Evolutionary conservation across 2,888 invertebrate genomes (phyloP), one percentile per base, ranked within the genome.

Genomic region (Agriotes lineatus): DNA sequence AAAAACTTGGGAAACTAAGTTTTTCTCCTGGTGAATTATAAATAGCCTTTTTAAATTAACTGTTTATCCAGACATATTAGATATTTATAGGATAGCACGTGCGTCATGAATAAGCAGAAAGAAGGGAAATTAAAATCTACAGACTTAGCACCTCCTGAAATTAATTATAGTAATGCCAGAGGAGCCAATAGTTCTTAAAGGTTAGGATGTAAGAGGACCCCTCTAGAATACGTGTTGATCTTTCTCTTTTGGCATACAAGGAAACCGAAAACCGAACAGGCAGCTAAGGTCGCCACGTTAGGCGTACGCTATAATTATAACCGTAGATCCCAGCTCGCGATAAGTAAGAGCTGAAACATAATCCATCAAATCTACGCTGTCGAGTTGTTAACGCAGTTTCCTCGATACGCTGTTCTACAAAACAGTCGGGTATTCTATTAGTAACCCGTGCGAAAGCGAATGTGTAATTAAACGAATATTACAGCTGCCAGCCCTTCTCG

Each of bases 291-390:
- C 48, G 22, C 19, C 48, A 12, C 39, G 25, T 14, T 14, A 14
- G 19, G 48, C 20, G 30, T 33, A 33, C 16, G 4, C 16, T 52
- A 18, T 52, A 52, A 52, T 52, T 52, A 52, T 33, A 52, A 52
- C 33, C 6, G 18, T 30, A 33, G 52, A 33, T 33, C n/a, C 3
- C 9, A 33, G 10, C 25, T 7, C 18, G 33, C 10, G 61, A 61
- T 61, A 61, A 25, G 37, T 35, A 14, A 39, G 25, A 39, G 39
- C 61, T 16, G 52, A 52, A 61, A 61, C 39, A 39, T 35, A 61
- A 61, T 61, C 61, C 50, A 61, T 61, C 61, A 61, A 61, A 61
- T 52, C 25, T 48, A 48, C 39, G 50, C 22, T 61, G 61, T 60
- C 33, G 59, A 45, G 59, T 61, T 61, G 48, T 52, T 61, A 52